A percentile compares a stretch with the other conserved stretches of the same genome.
Evolutionary conservation across 2,888 invertebrate genomes (phyloP).

Genomic region (Macrophya annulata): DNA sequence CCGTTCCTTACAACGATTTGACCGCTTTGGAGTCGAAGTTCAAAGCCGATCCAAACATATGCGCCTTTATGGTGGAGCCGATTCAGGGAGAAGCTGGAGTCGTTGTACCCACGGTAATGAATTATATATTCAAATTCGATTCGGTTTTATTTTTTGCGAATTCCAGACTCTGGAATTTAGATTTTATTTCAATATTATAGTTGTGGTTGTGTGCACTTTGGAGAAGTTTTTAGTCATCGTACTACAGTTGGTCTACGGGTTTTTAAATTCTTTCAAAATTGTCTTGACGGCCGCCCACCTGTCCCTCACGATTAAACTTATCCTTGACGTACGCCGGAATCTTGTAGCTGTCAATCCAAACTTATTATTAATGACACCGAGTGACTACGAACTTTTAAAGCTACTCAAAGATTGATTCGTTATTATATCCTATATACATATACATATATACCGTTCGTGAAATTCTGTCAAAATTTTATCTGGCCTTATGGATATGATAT

Average conservation of each 20-base stretch:
- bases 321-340: background rate
- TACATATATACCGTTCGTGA: background rate
- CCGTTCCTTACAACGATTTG: conserved; percentile 89
- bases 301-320: conserved; percentile 48
- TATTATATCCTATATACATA: too few relatives aligned
- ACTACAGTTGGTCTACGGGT: conserved; percentile 5
- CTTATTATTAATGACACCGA: conserved; percentile 35
- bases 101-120: conserved; percentile 83
- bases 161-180: background rate
- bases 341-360: conserved; percentile 45
- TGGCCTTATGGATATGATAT: background rate
- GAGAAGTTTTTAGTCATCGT: background rate
- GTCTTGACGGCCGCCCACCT: conserved; percentile 25
- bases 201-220: background rate
- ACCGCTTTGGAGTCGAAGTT: conserved; percentile 83
- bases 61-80: conserved; percentile 93
- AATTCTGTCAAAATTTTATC: background rate
- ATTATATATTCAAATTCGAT: background rate
- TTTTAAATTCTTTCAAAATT: conserved; percentile 35
- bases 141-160: background rate
- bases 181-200: background rate
- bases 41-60: conserved; percentile 84
- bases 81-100: conserved; percentile 95
- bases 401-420: conserved; percentile 28
- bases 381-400: conserved; percentile 28